Percentiles rank a stretch among this genome's conserved stretches.
Conservation (phyloP, 1,140 invertebrate species). For the Colletes latitarsis region DNA sequence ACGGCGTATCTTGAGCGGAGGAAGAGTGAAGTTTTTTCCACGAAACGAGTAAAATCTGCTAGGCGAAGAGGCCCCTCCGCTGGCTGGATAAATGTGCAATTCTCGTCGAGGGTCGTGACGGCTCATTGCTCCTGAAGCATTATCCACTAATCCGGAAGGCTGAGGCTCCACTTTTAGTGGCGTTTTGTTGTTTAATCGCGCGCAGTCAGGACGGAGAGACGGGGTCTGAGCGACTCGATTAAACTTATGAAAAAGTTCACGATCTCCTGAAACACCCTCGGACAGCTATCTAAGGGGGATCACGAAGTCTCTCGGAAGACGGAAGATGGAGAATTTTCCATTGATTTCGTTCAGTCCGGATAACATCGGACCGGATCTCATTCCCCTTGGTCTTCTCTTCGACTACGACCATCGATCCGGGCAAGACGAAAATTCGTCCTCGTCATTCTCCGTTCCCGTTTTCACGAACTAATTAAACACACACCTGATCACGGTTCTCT, state of each 20-base stretch:
- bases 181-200: slow-evolving; percentile 53
- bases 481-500: too few relatives aligned
- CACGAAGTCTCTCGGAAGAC: too few relatives aligned
- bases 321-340: slow-evolving; percentile 3
- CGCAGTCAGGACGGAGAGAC: slow-evolving; percentile 2
- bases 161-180: slow-evolving; percentile 20
- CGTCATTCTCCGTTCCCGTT: too few relatives aligned
- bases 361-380: not conserved
- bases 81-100: not conserved
- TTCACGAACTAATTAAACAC: too few relatives aligned
- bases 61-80: too few relatives aligned
- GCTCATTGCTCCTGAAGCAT: slow-evolving; percentile 48
- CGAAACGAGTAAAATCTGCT: not conserved
- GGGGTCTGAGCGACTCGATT: slow-evolving; percentile 46
- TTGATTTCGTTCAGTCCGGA: not conserved
- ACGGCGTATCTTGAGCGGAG: too few relatives aligned
- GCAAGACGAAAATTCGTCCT: too few relatives aligned
- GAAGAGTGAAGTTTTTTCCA: not conserved
- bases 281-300: not conserved
- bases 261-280: not conserved
- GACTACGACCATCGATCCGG: too few relatives aligned
- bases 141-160: slow-evolving; percentile 31
- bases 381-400: too few relatives aligned
- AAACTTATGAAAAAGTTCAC: slow-evolving; percentile 63
- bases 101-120: slow-evolving; percentile 13